Conservation (phyloP, 2,113 vertebrate genomes). For the Trematomus loennbergii region DNA sequence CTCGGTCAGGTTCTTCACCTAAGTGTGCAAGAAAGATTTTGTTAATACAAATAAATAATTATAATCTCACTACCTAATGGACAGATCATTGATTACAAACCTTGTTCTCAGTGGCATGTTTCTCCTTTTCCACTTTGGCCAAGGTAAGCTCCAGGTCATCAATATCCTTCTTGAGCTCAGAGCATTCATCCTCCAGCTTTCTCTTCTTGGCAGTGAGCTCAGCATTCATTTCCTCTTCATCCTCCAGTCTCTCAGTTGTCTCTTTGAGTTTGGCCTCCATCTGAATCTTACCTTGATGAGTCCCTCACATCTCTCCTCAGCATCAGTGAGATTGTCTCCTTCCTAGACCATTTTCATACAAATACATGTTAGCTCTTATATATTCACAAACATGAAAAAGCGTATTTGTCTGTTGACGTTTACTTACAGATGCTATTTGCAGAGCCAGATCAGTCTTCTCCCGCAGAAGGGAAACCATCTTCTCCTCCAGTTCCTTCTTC, state of each 20-base stretch:
- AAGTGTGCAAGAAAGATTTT: neutral
- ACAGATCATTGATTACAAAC: constrained; percentile 16
- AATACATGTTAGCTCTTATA: neutral
- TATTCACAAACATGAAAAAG: neutral
- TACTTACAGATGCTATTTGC: constrained; percentile 68
- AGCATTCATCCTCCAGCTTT: constrained; percentile 88
- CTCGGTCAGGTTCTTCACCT: constrained; percentile 68
- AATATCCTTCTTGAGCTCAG: constrained; percentile 77
- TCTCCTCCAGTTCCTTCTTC: constrained; percentile 71
- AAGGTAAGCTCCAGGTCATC: constrained; percentile 70
- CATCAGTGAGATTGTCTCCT: constrained; percentile 71
- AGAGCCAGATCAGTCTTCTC: constrained; percentile 69
- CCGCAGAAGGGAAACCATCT: constrained; percentile 73
- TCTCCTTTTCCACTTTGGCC: constrained; percentile 68
- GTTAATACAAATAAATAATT: neutral
- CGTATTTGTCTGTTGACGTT: neutral
- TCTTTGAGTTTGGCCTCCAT: constrained; percentile 77
- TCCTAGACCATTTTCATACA: constrained; percentile 57
- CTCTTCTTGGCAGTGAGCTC: constrained; percentile 88
- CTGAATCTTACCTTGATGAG: constrained; percentile 78
- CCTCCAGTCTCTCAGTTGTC: constrained; percentile 88
- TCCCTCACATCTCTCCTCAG: constrained; percentile 75
- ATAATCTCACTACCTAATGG: neutral
- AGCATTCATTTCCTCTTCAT: constrained; percentile 86
- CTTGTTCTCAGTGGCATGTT: constrained; percentile 68